phyloP scores from a whole-genome alignment of 1,140 invertebrate genomes.

The Himalopsyche phryganea region DNA sequence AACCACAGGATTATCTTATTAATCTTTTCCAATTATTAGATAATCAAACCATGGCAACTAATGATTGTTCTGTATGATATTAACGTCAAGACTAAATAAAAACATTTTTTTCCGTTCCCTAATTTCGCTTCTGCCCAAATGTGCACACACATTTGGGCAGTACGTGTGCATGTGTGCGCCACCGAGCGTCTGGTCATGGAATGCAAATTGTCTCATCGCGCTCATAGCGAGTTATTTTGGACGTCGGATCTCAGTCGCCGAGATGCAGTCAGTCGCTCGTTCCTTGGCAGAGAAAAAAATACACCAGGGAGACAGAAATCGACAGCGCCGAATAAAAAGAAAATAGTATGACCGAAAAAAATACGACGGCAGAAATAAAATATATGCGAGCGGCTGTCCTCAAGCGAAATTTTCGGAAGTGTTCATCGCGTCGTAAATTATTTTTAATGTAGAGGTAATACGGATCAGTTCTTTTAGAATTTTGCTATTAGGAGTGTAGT shows the following conservation, averaged over 20 bases:
- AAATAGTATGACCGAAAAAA: slow-evolving; percentile 14
- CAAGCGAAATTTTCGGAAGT: slow-evolving; percentile 6
- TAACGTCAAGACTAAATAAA: too few species aligned
- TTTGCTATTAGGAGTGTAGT: too few species aligned
- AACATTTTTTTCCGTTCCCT: too few species aligned
- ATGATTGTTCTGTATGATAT: too few species aligned
- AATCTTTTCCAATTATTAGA: too few species aligned
- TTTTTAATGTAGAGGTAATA: too few species aligned
- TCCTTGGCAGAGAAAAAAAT: slow-evolving; percentile 19
- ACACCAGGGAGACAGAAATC: slow-evolving; percentile 18
- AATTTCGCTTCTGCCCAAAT: too few species aligned
- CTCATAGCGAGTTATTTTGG: slow-evolving; percentile 30
- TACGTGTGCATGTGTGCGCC: slow-evolving; percentile 7
- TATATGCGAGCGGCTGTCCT: slow-evolving; percentile 6
- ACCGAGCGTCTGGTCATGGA: slow-evolving; percentile 22
- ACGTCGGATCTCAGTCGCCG: slow-evolving; percentile 31
- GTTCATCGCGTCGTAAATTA: too few species aligned
- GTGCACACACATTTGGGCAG: too few species aligned
- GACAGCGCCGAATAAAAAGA: slow-evolving; percentile 10
- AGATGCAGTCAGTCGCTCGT: slow-evolving; percentile 28
- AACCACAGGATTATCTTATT: too few species aligned
- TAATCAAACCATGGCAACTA: too few species aligned
- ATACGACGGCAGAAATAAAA: slow-evolving; percentile 11
- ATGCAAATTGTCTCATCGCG: slow-evolving; percentile 35
- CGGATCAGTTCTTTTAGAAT: too few species aligned